These are phyloP conservation scores for Bolinopsis microptera DNA, from an alignment of 37 sponge, comb jelly and placozoan species.

Conservation along the genomic window DNA sequence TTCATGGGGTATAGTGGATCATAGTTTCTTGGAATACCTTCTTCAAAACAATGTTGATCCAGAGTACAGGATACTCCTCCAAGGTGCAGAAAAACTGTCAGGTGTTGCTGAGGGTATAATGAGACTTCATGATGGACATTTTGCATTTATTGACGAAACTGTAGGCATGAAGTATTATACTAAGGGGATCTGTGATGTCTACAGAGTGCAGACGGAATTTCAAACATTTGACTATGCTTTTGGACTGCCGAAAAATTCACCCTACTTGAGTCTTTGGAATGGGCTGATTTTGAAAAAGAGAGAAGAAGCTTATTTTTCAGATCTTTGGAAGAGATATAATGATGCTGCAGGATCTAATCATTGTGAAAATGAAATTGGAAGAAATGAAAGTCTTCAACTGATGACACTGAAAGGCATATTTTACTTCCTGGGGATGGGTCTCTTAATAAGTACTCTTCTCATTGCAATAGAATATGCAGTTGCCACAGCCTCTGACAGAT, in stretches of 20 bases:
- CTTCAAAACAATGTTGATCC: neutral
- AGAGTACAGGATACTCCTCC: neutral
- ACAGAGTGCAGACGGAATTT: neutral
- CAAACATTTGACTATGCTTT: constrained; percentile 33
- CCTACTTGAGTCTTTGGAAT: neutral
- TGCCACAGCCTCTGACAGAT: neutral
- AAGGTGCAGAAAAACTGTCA: neutral
- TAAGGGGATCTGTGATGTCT: neutral
- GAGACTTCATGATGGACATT: neutral
- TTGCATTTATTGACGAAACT: constrained; percentile 12
- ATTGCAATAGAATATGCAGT: neutral
- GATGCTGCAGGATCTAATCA: neutral
- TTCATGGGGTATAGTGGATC: neutral
- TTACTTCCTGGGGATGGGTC: neutral
- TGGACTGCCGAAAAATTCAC: neutral
- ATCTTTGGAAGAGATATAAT: neutral
- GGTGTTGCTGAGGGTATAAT: neutral
- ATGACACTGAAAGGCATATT: neutral
- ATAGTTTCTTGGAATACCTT: constrained; percentile 18
- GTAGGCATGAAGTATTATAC: neutral
- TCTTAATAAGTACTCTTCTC: neutral
- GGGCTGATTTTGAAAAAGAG: neutral
- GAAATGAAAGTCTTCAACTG: neutral
- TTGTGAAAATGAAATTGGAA: neutral
- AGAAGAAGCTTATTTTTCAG: neutral